A percentile compares a stretch with the other conserved stretches of the same genome.
phyloP scores from a whole-genome alignment of 2,797 vertebrate species.

The Malacoraja senta region DNA sequence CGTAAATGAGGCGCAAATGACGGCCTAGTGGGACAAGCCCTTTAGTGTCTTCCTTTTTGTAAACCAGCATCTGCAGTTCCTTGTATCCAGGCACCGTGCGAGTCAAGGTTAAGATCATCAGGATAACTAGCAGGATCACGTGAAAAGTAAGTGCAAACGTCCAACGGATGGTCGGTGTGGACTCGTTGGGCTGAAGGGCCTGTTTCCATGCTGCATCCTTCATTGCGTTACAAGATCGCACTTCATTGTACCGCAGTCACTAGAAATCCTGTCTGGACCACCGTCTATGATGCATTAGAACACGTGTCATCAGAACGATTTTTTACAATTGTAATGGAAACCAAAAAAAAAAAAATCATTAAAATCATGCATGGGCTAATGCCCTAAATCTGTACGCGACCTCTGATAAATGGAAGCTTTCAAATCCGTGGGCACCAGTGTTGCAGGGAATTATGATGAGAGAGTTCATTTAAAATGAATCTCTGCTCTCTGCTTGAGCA shows the following conservation, averaged over 20 bases:
- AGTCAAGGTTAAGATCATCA: background rate
- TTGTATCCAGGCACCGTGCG: background rate
- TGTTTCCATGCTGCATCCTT: too few species aligned
- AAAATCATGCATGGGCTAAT: background rate
- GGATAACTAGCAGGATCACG: too few species aligned
- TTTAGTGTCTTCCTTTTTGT: too few species aligned
- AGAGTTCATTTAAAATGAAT: background rate
- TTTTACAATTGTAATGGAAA: background rate
- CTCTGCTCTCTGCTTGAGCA: background rate
- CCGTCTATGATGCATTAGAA: background rate
- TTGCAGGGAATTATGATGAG: background rate
- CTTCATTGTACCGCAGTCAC: background rate
- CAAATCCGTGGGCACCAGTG: background rate
- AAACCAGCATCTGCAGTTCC: too few species aligned
- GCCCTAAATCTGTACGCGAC: background rate
- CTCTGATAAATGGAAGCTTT: slow-evolving; percentile 14
- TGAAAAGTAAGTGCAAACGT: too few species aligned
- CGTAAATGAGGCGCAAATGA: too few species aligned
- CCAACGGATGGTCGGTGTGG: too few species aligned
- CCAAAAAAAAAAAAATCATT: background rate
- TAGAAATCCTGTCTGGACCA: background rate
- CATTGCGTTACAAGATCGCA: background rate
- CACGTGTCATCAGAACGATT: background rate
- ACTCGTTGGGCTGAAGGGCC: too few species aligned
- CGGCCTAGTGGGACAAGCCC: too few species aligned